Evolutionary conservation across 2,113 vertebrate genomes (phyloP).

Genomic region (Equus quagga): DNA sequence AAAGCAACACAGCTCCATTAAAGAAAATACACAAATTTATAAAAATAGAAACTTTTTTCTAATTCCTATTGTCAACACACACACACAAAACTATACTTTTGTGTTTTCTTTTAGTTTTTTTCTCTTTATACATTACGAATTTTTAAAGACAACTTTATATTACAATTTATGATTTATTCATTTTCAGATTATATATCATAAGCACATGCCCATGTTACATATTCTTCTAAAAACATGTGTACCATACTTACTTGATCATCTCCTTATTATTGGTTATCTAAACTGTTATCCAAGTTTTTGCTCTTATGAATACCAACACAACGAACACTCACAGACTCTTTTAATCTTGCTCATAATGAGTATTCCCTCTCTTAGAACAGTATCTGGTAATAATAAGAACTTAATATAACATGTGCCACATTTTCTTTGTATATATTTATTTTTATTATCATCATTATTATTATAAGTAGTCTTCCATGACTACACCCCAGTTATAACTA

Average conservation of each 20-base stretch:
- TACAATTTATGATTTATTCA: not conserved
- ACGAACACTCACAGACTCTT: not conserved
- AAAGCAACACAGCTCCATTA: not conserved
- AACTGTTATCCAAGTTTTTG: not conserved
- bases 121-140: not conserved
- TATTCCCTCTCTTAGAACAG: not conserved
- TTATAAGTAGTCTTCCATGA: not conserved
- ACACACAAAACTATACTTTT: not conserved
- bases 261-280: not conserved
- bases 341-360: not conserved
- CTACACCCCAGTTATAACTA: not conserved
- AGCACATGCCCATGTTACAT: not conserved
- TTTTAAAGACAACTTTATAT: not conserved
- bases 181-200: not conserved
- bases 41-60: not conserved
- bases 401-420: not conserved
- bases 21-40: not conserved
- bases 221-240: not conserved
- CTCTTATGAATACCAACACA: not conserved
- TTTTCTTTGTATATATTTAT: not conserved
- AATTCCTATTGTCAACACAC: not conserved
- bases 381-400: not conserved
- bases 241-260: not conserved
- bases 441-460: not conserved
- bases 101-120: not conserved